Percentiles rank a stretch among this genome's conserved stretches.
Conservation (phyloP, 2,797 vertebrate species). For the Smutsia temminckii region DNA sequence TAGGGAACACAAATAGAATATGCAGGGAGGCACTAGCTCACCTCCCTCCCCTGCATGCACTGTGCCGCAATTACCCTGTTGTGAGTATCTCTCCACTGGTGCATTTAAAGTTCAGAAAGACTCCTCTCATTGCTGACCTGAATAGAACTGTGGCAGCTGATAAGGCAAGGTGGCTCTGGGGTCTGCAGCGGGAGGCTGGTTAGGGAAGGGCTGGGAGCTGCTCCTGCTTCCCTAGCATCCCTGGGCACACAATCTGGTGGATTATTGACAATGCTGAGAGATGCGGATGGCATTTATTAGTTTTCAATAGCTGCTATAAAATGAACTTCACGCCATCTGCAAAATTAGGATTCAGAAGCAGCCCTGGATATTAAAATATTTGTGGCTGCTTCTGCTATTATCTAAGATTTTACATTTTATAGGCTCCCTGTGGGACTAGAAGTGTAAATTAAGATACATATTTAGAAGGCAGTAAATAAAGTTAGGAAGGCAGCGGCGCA, state of each 20-base stretch:
- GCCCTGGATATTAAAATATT: constrained; percentile 72
- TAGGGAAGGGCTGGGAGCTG: not conserved
- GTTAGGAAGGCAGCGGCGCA: constrained; percentile 53
- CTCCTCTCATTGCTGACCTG: constrained; percentile 28
- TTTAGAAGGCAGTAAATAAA: constrained; percentile 80
- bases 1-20: not conserved
- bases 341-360: constrained; percentile 77
- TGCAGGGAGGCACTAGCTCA: rapidly evolving
- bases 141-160: not conserved
- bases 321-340: constrained; percentile 67
- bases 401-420: constrained; percentile 68
- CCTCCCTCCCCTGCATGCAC: not conserved
- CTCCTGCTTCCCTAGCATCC: not conserved
- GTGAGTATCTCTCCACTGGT: constrained; percentile 21
- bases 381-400: constrained; percentile 68
- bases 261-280: constrained; percentile 56
- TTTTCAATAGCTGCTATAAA: constrained; percentile 79
- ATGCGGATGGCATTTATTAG: constrained; percentile 64
- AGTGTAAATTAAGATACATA: constrained; percentile 66
- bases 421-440: constrained; percentile 38
- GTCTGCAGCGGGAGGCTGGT: not conserved
- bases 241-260: constrained; percentile 23
- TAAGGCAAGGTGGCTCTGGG: not conserved
- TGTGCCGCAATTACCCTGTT: not conserved
- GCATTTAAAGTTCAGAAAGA: constrained; percentile 55